A percentile compares a stretch with the other conserved stretches of the same genome.
phyloP scores from a whole-genome alignment of 1,140 invertebrate species.

The Lutraria rhynchaena region DNA sequence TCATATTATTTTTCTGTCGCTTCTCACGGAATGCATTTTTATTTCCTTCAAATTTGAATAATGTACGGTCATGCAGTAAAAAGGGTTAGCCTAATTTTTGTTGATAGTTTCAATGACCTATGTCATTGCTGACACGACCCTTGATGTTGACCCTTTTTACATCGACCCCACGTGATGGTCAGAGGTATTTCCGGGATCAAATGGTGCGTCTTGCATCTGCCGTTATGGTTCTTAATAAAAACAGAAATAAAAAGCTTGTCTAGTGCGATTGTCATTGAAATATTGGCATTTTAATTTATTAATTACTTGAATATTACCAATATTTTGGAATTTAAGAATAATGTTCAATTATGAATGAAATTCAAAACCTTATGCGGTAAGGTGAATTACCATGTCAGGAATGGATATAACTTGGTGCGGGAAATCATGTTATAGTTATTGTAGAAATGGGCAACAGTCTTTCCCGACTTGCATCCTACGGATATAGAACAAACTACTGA shows the following conservation, averaged over 20 bases:
- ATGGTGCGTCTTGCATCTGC: constrained; percentile 12
- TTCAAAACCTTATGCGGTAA: constrained; percentile 1
- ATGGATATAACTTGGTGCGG: no score
- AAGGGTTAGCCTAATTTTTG: constrained; percentile 58
- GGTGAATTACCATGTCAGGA: no score
- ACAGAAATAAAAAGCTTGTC: no score
- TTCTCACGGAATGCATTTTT: constrained; percentile 42
- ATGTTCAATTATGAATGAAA: constrained; percentile 35
- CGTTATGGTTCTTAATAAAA: no score
- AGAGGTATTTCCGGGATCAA: constrained; percentile 57
- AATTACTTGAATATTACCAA: no score
- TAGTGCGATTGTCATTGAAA: no score
- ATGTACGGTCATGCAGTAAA: constrained; percentile 53
- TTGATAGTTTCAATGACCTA: constrained; percentile 61
- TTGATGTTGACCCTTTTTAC: constrained; percentile 34
- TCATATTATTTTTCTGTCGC: not conserved
- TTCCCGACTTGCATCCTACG: no score
- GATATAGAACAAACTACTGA: no score
- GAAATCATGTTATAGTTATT: no score
- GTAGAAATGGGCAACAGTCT: no score
- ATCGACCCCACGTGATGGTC: constrained; percentile 36
- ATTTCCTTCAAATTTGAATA: constrained; percentile 17
- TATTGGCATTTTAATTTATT: no score
- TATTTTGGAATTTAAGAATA: no score
- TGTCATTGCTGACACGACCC: constrained; percentile 60